Evolutionary conservation across 2,113 vertebrate genomes (phyloP), one percentile per base, ranked within the genome.

Genomic region (Gallinago undulata): DNA sequence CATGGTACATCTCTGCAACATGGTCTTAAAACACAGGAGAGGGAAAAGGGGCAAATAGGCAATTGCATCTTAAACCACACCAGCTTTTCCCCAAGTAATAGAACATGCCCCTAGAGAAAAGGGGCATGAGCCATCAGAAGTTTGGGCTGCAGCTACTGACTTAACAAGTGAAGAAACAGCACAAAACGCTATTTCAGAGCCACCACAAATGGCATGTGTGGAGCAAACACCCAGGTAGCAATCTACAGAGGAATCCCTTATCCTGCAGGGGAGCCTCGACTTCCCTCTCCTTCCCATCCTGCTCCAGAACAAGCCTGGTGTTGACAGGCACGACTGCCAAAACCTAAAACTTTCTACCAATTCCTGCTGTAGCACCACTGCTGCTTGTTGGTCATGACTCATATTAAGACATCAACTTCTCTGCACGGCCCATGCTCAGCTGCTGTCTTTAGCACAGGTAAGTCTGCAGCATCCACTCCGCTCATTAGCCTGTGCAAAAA

Each of bases 391-490:
- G 57, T 18, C n/a, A 25, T 8, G 22, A 28, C 24, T 57, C 31
- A 10, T 6, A 5, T 2, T 18, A 0, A 62, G 33, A 17, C 13
- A 6, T 6, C 33, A 30, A 19, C 41, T 30, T 35, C 33, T 13
- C 73, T 16, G n/a, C 7, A 0, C 0, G 14, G 76, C 25, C 45
- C 21, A 24, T 7, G 59, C 45, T 77, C 0, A 0, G 21, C 1
- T 27, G 19, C 35, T 69, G 55, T 28, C 41, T 41, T 51, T 37
- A 80, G 78, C 68, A 73, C 56, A 66, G 69, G 39, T n/a, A 21
- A 68, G 55, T 14, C 47, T 62, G 74, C 47, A 92, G 69, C 74
- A 56, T 18, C 63, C 74, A 41, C 31, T 67, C 60, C 0, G 1
- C 59, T 60, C 17, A 30, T 30, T 24, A 87, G 53, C 3, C 3